Evolutionary conservation across 1,140 invertebrate genomes (phyloP).

Genomic region (Armadillidium nasatum): DNA sequence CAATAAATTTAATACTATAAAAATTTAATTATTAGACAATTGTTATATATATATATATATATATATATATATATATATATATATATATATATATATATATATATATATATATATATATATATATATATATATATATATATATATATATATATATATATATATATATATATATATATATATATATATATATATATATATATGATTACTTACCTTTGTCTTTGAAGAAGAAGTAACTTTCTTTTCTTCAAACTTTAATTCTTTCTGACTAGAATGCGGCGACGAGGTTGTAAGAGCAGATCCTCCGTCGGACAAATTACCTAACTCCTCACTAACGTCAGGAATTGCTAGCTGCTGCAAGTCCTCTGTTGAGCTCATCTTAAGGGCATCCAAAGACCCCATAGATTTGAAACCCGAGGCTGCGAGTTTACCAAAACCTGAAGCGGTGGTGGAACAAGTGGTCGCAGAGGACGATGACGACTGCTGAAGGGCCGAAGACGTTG

Average conservation of each 20-base stretch:
- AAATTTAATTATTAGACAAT: too few relatives aligned
- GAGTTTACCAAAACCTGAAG: conserved; percentile 29
- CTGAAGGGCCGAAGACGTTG: conserved; percentile 25
- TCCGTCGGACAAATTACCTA: background rate
- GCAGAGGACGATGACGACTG: conserved; percentile 20
- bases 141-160: too few relatives aligned
- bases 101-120: too few relatives aligned
- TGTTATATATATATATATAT: too few relatives aligned
- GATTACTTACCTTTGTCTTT: conserved; percentile 60
- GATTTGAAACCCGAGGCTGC: conserved; percentile 20
- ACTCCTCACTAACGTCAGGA: conserved; percentile 44
- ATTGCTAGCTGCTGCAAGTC: conserved; percentile 39
- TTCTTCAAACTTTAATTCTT: conserved; percentile 65
- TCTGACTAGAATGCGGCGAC: conserved; percentile 25
- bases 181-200: background rate
- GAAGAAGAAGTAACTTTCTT: conserved; percentile 70
- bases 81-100: too few relatives aligned
- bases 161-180: too few relatives aligned
- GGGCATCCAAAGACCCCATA: conserved; percentile 27
- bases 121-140: too few relatives aligned
- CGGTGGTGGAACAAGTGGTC: background rate
- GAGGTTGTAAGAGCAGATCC: background rate
- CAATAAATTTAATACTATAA: too few relatives aligned
- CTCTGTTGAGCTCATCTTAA: conserved; percentile 41
- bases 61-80: too few relatives aligned